Evolutionary conservation across 2,113 vertebrate genomes (phyloP).

Genomic region (Triplophysa rosa): DNA sequence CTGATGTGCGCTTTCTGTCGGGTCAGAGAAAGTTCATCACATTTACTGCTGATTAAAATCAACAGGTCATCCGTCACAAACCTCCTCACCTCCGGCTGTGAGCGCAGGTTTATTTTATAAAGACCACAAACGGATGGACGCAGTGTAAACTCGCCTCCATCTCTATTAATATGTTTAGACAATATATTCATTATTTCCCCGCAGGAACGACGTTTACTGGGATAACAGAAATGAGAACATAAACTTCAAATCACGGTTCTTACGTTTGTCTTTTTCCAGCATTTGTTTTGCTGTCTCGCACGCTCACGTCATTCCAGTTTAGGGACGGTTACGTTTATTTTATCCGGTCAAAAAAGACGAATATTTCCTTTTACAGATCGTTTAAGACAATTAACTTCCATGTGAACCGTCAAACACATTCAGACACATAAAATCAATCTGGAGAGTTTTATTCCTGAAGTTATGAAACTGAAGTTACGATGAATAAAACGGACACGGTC

Average conservation of each 20-base stretch:
- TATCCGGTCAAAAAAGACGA: background rate
- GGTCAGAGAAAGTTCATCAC: conserved; percentile 45
- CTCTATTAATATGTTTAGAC: conserved; percentile 48
- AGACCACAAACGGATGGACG: conserved; percentile 22
- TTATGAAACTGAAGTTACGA: too few relatives aligned
- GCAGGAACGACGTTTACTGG: background rate
- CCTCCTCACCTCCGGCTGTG: background rate
- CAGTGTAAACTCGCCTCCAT: conserved; percentile 42
- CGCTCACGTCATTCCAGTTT: background rate
- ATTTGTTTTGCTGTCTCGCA: background rate
- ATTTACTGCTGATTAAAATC: conserved; percentile 46
- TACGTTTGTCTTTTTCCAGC: conserved; percentile 5
- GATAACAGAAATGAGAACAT: conserved; percentile 3
- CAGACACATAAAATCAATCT: background rate
- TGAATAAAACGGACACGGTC: background rate
- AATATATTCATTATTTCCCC: conserved; percentile 8
- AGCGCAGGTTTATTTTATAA: conserved; percentile 29
- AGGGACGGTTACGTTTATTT: background rate
- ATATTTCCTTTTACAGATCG: background rate
- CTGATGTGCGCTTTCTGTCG: conserved; percentile 29
- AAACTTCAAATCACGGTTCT: background rate
- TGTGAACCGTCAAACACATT: background rate
- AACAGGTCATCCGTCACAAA: conserved; percentile 47
- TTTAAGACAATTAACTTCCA: background rate
- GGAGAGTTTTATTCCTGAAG: background rate